These are phyloP conservation scores for Amblyjoppa fuscipennis DNA, from an alignment of 2,888 invertebrate species.

Conservation along the genomic window DNA sequence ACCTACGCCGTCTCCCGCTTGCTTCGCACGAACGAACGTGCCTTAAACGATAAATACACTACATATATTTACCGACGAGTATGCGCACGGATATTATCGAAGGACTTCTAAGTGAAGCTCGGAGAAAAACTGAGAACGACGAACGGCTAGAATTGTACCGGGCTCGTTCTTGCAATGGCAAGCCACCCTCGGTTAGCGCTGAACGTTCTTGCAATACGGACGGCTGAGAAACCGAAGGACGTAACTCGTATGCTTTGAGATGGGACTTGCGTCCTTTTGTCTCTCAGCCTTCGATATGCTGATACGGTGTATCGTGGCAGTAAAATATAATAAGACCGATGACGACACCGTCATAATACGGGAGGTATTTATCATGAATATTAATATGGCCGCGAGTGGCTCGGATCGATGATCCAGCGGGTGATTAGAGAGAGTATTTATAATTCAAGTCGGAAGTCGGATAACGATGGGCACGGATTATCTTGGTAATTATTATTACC, in stretches of 20 bases:
- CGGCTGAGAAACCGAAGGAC: no score
- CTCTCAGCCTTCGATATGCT: not conserved
- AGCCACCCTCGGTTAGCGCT: not conserved
- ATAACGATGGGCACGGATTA: slow-evolving; percentile 12
- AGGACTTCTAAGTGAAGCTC: slow-evolving; percentile 34
- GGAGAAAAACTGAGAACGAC: slow-evolving; percentile 32
- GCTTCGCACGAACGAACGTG: slow-evolving; percentile 49
- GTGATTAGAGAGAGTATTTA: slow-evolving; percentile 17
- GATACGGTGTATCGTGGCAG: not conserved
- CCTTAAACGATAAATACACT: slow-evolving; percentile 59
- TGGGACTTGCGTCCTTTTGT: no score
- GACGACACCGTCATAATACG: slow-evolving; percentile 38
- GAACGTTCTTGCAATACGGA: slow-evolving; percentile 3
- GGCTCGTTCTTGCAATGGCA: slow-evolving; percentile 18
- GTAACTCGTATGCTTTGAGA: no score
- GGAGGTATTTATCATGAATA: slow-evolving; percentile 25
- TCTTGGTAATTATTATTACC: not conserved
- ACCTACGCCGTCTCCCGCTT: slow-evolving; percentile 27
- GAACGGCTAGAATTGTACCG: not conserved
- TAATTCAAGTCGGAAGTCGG: slow-evolving; percentile 1
- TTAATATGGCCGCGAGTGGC: not conserved
- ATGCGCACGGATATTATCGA: slow-evolving; percentile 25
- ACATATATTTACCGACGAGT: slow-evolving; percentile 10
- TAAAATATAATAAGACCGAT: slow-evolving; percentile 20
- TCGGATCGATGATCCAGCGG: slow-evolving; percentile 9